These are phyloP conservation scores for Chaenocephalus aceratus DNA, from an alignment of 2,113 vertebrate genomes.

Conservation along the genomic window DNA sequence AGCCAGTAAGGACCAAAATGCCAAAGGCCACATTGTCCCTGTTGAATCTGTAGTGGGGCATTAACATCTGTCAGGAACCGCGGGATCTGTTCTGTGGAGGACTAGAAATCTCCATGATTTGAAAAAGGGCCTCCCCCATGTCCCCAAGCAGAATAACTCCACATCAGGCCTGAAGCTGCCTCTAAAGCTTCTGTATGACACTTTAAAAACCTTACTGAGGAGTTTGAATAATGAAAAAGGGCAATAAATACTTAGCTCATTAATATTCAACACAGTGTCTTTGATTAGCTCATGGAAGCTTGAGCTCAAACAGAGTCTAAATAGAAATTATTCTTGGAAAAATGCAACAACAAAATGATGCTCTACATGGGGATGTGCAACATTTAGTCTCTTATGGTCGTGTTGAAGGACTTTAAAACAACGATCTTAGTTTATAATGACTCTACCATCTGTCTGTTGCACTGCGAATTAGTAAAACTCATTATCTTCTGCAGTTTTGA, in stretches of 20 bases:
- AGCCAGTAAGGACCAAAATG: slow-evolving; percentile 19
- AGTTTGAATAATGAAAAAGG: slow-evolving; percentile 15
- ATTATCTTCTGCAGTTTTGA: slow-evolving; percentile 45
- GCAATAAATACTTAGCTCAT: slow-evolving; percentile 10
- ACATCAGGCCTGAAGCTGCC: slow-evolving; percentile 1
- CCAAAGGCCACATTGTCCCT: slow-evolving; percentile 6
- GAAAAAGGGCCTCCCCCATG: slow-evolving; percentile 28
- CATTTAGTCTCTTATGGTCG: background rate
- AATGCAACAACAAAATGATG: background rate
- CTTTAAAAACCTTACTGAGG: background rate
- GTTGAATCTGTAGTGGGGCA: slow-evolving; percentile 3
- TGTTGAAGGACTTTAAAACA: slow-evolving; percentile 2
- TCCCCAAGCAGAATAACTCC: slow-evolving; percentile 35
- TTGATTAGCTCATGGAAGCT: slow-evolving; percentile 11
- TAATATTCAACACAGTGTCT: slow-evolving; percentile 13
- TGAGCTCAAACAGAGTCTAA: background rate
- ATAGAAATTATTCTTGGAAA: background rate
- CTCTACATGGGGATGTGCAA: slow-evolving; percentile 1
- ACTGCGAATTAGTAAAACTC: slow-evolving; percentile 22
- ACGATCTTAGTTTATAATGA: background rate
- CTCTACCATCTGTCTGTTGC: slow-evolving; percentile 35
- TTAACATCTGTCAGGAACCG: slow-evolving; percentile 49
- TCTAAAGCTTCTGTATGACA: slow-evolving; percentile 1
- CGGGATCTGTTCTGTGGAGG: slow-evolving; percentile 29
- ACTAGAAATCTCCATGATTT: slow-evolving; percentile 37